A percentile compares a stretch with the other conserved stretches of the same genome.
These are phyloP conservation scores for Spea multiplicata DNA, from an alignment of 2,113 vertebrate genomes.

Conservation along the genomic window DNA sequence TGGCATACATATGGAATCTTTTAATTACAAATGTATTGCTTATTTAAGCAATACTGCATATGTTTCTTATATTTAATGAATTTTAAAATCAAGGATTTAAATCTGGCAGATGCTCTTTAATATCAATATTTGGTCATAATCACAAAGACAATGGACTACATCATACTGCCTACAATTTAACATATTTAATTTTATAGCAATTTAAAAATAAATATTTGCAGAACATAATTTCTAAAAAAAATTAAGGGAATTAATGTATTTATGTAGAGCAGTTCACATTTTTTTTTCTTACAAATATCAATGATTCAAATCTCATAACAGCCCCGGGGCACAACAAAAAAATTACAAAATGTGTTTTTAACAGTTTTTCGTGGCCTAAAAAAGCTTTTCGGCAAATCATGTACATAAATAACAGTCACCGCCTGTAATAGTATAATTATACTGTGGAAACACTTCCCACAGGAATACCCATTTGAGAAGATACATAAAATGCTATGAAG, in stretches of 20 bases:
- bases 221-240: background rate
- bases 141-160: too few relatives aligned
- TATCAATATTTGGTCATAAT: too few relatives aligned
- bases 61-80: too few relatives aligned
- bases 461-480: conserved; percentile 18
- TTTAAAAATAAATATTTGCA: too few relatives aligned
- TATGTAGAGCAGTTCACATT: background rate
- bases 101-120: too few relatives aligned
- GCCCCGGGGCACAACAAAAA: background rate
- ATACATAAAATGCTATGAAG: conserved; percentile 29
- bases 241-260: background rate
- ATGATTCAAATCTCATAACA: background rate
- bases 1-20: too few relatives aligned
- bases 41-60: too few relatives aligned
- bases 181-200: too few relatives aligned
- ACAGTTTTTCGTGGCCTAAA: background rate
- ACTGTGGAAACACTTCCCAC: conserved; percentile 10
- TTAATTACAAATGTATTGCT: too few relatives aligned
- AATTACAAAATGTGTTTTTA: background rate
- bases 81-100: too few relatives aligned
- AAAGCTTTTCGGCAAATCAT: background rate
- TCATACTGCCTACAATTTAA: too few relatives aligned
- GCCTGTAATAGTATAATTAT: conserved; percentile 6
- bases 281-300: background rate
- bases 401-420: conserved; percentile 10